Evolutionary conservation across 1,140 invertebrate species (phyloP).

Genomic region (Glossosoma conforme): DNA sequence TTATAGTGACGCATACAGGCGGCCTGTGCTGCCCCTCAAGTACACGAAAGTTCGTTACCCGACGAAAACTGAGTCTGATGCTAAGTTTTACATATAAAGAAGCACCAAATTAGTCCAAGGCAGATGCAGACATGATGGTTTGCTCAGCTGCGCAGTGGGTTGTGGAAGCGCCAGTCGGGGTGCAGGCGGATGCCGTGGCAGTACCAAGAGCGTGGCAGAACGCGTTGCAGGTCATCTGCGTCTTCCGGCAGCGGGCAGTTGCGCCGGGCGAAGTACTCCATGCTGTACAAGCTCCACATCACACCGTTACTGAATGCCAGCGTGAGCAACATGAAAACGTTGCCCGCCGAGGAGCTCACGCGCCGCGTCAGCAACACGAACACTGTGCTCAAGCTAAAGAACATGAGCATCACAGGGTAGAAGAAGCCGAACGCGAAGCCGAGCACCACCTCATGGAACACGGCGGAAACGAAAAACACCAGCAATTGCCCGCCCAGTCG

Average conservation of each 20-base stretch:
- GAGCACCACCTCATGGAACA: slow-evolving; percentile 83
- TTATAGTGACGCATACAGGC: too few relatives aligned
- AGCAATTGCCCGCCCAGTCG: slow-evolving; percentile 48
- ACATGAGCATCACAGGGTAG: slow-evolving; percentile 75
- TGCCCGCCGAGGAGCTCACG: slow-evolving; percentile 54
- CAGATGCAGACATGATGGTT: too few relatives aligned
- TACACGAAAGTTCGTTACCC: too few relatives aligned
- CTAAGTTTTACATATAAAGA: too few relatives aligned
- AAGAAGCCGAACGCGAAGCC: slow-evolving; percentile 74
- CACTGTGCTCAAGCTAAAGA: slow-evolving; percentile 54
- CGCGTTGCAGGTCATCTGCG: slow-evolving; percentile 42
- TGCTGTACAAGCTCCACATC: slow-evolving; percentile 70
- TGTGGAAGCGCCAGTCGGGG: slow-evolving; percentile 46
- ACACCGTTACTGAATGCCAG: slow-evolving; percentile 72
- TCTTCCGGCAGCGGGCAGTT: slow-evolving; percentile 63
- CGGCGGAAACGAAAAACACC: slow-evolving; percentile 62
- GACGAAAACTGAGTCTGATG: too few relatives aligned
- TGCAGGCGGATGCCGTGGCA: slow-evolving; percentile 48
- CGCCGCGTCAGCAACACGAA: slow-evolving; percentile 45
- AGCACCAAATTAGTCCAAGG: too few relatives aligned
- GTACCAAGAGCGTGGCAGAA: slow-evolving; percentile 56
- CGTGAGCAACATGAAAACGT: slow-evolving; percentile 75
- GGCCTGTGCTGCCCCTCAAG: too few relatives aligned
- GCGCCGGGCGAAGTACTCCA: slow-evolving; percentile 78
- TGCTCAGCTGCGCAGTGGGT: too few relatives aligned